Evolutionary conservation across 1,140 invertebrate species (phyloP).

Genomic region (Chionoecetes opilio): DNA sequence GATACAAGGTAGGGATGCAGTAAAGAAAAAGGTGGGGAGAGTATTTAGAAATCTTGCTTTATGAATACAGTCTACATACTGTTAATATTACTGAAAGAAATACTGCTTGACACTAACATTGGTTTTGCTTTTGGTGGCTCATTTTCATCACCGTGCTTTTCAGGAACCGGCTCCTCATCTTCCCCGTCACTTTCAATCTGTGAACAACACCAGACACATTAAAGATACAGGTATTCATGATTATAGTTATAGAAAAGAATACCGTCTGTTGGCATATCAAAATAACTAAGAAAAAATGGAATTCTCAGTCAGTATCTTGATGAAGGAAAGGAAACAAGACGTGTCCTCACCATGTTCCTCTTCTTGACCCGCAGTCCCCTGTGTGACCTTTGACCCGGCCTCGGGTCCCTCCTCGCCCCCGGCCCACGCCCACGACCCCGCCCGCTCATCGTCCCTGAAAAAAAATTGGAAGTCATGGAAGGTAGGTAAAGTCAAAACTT

Average conservation of each 20-base stretch:
- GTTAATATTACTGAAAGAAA: not conserved
- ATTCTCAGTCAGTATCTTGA: not conserved
- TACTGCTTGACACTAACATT: constrained; percentile 25
- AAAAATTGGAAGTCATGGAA: too few species aligned
- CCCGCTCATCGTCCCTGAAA: constrained; percentile 57
- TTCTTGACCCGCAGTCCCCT: constrained; percentile 58
- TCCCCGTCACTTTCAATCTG: constrained; percentile 68
- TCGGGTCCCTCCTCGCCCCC: constrained; percentile 57
- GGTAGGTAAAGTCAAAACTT: too few species aligned
- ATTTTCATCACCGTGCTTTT: too few species aligned
- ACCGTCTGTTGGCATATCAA: too few species aligned
- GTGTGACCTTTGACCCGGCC: constrained; percentile 48
- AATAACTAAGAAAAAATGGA: not conserved
- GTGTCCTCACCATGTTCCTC: constrained; percentile 58
- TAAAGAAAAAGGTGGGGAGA: too few species aligned
- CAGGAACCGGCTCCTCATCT: constrained; percentile 47
- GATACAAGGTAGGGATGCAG: too few species aligned
- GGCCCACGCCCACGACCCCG: constrained; percentile 55
- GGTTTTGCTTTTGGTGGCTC: constrained; percentile 59
- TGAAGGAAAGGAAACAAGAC: too few species aligned
- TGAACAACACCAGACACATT: not conserved
- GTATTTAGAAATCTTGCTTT: too few species aligned
- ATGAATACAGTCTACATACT: too few species aligned
- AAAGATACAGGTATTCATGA: not conserved
- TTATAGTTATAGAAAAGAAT: too few species aligned